Evolutionary conservation across 1,140 invertebrate species (phyloP), one percentile per base, ranked within the genome.

Genomic region (Adelges cooleyi): DNA sequence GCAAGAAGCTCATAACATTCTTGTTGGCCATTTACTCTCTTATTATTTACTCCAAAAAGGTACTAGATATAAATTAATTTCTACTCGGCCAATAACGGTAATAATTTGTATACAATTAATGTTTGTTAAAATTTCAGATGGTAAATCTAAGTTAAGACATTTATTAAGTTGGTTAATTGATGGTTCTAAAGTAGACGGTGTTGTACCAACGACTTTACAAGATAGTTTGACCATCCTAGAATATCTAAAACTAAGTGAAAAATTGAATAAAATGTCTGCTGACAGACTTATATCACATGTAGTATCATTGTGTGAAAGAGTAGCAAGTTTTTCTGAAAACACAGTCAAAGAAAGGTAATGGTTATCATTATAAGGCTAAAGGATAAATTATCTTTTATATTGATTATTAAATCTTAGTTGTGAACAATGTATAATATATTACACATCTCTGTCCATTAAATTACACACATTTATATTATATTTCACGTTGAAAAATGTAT

Each of bases 1-100:
- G 65, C 27, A 48, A 22, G 65, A 66, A 23, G 65, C 65, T 29
- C 40, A 66, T 10, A 23, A 66, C n/a, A 23, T 66, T 8, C 25
- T 66, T 25, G 1, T 18, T 2, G 44, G n/a, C 44, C 25, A 66
- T 38, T 54, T 66, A 54, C 18, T 66, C 5, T 42, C 51, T 10
- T 22, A 54, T 38, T 53, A n/a, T 10, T 48, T 66, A 15, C 56
- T 62, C 8, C 42, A 62, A 62, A 62, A 46, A 29, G 18, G 56
- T 62, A 48, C n/a, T 18, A 17, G 2, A 38, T 40, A 27, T 20
- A 15, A 13, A 18, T 33, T 33, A 33, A 6, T 33, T 33, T 6
- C 29, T 33, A 5, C 11, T 33, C 29, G 11, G 11, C 5, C 29
- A 33, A 33, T 33, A 6, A 6, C 11, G 29, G 29, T 11, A 48